Evolutionary conservation across 2,888 invertebrate genomes (phyloP).

Genomic region (Melinaea marsaeus): DNA sequence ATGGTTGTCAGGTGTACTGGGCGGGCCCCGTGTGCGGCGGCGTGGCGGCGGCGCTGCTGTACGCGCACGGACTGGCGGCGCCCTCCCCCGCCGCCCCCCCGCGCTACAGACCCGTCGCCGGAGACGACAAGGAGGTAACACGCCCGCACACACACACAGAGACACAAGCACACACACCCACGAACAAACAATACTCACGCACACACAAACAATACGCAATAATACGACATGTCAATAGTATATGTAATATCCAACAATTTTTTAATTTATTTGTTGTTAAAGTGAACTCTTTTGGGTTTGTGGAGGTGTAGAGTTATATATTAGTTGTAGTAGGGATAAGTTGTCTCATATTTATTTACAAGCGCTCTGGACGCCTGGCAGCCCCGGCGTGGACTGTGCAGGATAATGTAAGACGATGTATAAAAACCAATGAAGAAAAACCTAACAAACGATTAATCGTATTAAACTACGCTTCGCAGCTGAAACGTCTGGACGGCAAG

Average conservation of each 20-base stretch:
- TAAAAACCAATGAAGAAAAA: slow-evolving; percentile 16
- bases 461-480: slow-evolving; percentile 42
- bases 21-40: slow-evolving; percentile 91
- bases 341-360: slow-evolving; percentile 42
- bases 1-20: slow-evolving; percentile 88
- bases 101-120: slow-evolving; percentile 76
- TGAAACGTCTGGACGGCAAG: slow-evolving; percentile 70
- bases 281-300: too few species aligned
- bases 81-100: slow-evolving; percentile 66
- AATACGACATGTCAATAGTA: too few species aligned
- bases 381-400: slow-evolving; percentile 72
- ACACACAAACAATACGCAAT: too few species aligned
- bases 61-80: slow-evolving; percentile 81
- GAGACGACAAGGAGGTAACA: slow-evolving; percentile 83
- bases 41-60: slow-evolving; percentile 85
- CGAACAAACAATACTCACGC: too few species aligned
- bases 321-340: neutral
- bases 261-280: too few species aligned
- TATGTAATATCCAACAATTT: too few species aligned
- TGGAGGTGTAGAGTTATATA: too few species aligned
- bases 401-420: slow-evolving; percentile 61
- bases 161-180: too few species aligned
- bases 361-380: slow-evolving; percentile 71
- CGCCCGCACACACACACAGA: neutral
- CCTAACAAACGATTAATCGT: slow-evolving; percentile 1